Percentiles rank a stretch among this genome's conserved stretches.
Evolutionary conservation across 2,113 vertebrate genomes (phyloP).

Genomic region (Sterrhoptilus dennistouni): DNA sequence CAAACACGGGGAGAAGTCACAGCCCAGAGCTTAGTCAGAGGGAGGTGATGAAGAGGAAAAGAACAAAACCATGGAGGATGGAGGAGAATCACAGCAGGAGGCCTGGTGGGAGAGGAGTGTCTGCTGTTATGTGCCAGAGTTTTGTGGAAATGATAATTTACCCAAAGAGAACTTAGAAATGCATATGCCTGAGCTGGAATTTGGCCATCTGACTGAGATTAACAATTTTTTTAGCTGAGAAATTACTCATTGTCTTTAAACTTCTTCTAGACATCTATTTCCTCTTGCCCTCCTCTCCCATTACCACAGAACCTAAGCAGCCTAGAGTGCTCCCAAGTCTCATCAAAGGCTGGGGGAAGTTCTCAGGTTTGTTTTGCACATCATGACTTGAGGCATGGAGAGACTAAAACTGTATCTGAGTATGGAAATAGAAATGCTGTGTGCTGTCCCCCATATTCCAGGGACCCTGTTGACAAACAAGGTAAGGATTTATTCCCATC

Average conservation of each 20-base stretch:
- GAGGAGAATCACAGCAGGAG: conserved; percentile 1
- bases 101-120: neutral
- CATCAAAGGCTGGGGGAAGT: neutral
- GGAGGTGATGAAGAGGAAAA: conserved; percentile 40
- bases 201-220: neutral
- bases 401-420: neutral
- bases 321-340: neutral
- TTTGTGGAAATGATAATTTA: neutral
- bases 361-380: neutral
- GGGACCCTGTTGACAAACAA: neutral
- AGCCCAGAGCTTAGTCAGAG: conserved; percentile 2
- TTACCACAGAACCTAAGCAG: neutral
- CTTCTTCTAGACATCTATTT: neutral
- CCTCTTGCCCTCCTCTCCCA: neutral
- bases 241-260: neutral
- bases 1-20: neutral
- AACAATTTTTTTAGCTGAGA: neutral
- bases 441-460: neutral
- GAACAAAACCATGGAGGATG: neutral
- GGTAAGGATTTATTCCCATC: neutral
- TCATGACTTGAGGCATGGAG: neutral
- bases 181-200: neutral
- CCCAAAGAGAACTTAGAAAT: neutral
- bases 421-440: neutral
- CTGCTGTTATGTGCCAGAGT: neutral